Percentiles rank a stretch among this genome's conserved stretches.
Conservation (phyloP, 1,140 invertebrate genomes). For the Ptiloglossa arizonensis region DNA sequence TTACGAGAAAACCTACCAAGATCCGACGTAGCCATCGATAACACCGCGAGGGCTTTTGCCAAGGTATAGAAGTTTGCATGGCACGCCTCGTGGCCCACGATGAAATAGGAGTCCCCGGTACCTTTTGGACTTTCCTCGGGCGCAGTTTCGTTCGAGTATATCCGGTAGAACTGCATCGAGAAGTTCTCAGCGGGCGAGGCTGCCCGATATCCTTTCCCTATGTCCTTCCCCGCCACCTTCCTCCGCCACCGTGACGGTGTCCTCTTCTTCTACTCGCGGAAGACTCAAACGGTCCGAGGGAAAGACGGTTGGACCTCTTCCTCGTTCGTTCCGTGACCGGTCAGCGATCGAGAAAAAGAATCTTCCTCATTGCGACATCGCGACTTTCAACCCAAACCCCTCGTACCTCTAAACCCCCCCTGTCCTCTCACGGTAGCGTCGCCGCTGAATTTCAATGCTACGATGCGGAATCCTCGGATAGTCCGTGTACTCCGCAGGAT, state of each 20-base stretch:
- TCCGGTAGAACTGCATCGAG: slow-evolving; percentile 48
- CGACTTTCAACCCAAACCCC: no score
- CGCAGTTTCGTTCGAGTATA: slow-evolving; percentile 40
- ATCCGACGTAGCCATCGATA: slow-evolving; percentile 57
- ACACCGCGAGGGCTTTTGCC: slow-evolving; percentile 33
- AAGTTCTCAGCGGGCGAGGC: slow-evolving; percentile 38
- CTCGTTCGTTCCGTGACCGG: background rate
- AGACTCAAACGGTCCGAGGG: slow-evolving; percentile 2
- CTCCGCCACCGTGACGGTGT: background rate
- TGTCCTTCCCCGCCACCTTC: background rate
- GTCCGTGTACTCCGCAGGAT: slow-evolving; percentile 34
- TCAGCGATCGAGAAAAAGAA: background rate
- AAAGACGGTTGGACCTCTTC: no score
- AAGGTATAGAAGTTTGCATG: slow-evolving; percentile 53
- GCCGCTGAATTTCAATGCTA: slow-evolving; percentile 37
- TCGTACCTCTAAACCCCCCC: no score
- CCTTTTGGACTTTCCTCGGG: slow-evolving; percentile 54
- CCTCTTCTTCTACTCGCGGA: background rate
- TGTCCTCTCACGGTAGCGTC: background rate
- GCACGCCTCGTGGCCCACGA: slow-evolving; percentile 46
- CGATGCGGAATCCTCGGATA: slow-evolving; percentile 40
- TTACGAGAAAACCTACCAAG: slow-evolving; percentile 42
- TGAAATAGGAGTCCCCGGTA: slow-evolving; percentile 54
- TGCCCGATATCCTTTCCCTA: slow-evolving; percentile 45
- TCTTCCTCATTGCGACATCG: slow-evolving; percentile 1